Base-by-base conservation (phyloP, 2,797 vertebrate genomes). In the Myotis planiceps region DNA sequence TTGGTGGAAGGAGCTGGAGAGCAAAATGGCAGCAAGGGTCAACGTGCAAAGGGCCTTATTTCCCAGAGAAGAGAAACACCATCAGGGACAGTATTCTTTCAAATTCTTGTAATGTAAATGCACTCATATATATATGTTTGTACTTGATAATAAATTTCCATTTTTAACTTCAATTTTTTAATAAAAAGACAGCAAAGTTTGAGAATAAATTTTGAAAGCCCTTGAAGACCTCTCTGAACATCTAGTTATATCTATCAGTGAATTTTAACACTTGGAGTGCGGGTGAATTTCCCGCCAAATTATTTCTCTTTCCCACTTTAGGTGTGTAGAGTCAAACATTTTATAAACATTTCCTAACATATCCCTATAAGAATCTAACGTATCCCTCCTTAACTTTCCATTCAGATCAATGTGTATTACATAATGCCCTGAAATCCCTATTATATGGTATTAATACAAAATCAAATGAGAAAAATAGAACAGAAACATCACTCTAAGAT, bases 391-490 rank as follows among this genome's bases (percentile, higher is more conserved):
- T 90, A 74, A 83, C 94, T 97, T 92, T 18, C 27, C 13, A 84
- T 80, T 91, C 49, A 92, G 32, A 81, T 72, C 45, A 90, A 68
- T 37, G 9, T 63, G 7, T 45, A 42, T 91, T 79, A 94, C 55
- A 47, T 84, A 60, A 86, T 21, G 85, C 21, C 75, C 42, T 76
- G 53, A 72, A 95, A 88, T 88, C 71, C 42, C 21, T 84, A 21
- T 79, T 74, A 47, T 25, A 72, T 88, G 79, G 8, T 42, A 53
- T 42, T 68, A 82, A 49, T 79, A 53, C 60, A 89, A 89, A 80
- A 69, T 23, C 32, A 88, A 94, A 90, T 76, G 34, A 82, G 74
- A 88, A 92, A 95, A 85, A 78, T 3, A 51, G n/a, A 81, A 76
- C 65, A 88, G 37, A 84, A 85, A 53, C 18, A 53, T 34, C 58